Evolutionary conservation across 2,113 vertebrate genomes (phyloP).

Genomic region (Siniperca chuatsi): DNA sequence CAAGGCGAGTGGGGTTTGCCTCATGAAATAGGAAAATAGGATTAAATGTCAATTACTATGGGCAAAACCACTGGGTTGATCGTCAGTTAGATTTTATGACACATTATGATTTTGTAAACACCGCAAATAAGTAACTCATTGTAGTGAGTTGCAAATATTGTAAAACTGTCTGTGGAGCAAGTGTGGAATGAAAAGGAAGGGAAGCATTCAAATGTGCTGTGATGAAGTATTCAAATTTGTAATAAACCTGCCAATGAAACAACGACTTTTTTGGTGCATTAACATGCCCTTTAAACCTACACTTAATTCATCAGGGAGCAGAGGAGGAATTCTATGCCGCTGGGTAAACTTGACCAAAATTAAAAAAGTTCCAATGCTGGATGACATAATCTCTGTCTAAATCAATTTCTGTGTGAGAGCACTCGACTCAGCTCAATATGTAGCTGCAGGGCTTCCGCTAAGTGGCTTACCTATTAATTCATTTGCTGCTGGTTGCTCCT

Average conservation of each 20-base stretch:
- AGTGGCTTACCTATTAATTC: conserved; percentile 80
- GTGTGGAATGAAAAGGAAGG: not conserved
- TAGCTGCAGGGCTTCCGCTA: conserved; percentile 76
- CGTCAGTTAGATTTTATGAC: not conserved
- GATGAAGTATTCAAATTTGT: not conserved
- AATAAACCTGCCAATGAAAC: conserved; percentile 1
- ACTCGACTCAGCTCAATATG: conserved; percentile 79
- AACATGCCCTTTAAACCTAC: conserved; percentile 21
- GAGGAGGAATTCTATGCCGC: conserved; percentile 25
- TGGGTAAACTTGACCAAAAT: conserved; percentile 65
- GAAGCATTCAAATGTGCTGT: not conserved
- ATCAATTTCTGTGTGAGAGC: conserved; percentile 79
- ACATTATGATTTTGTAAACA: not conserved
- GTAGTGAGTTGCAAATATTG: not conserved
- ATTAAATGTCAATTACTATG: not conserved
- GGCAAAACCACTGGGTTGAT: not conserved
- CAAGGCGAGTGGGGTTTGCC: no score
- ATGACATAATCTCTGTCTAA: conserved; percentile 80
- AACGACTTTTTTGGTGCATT: conserved; percentile 10
- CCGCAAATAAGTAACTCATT: not conserved
- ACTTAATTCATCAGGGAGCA: conserved; percentile 31
- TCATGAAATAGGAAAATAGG: not conserved
- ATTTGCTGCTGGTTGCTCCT: conserved; percentile 62
- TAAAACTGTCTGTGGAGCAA: not conserved
- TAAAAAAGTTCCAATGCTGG: conserved; percentile 46